Conservation (phyloP, 2,888 invertebrate species). For the Pardosa pseudoannulata region DNA sequence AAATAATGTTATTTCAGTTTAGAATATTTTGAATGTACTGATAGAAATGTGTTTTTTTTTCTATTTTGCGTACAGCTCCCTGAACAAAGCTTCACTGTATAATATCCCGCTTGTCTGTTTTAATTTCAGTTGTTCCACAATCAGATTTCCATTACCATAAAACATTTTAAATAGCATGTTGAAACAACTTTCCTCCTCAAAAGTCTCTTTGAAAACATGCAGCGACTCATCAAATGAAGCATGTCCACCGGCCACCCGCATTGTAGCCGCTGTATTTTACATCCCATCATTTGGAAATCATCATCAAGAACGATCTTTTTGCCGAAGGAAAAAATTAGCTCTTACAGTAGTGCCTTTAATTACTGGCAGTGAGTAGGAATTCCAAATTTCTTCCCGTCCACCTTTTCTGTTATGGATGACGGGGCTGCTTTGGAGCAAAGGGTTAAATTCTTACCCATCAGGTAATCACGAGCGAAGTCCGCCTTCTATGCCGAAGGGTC, state of each 20-base stretch:
- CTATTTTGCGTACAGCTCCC: too few relatives aligned
- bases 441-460: constrained; percentile 65
- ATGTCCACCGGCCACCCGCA: not conserved
- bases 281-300: constrained; percentile 3
- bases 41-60: too few relatives aligned
- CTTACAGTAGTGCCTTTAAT: constrained; percentile 10
- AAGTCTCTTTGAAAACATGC: not conserved
- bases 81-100: too few relatives aligned
- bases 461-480: constrained; percentile 51
- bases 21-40: too few relatives aligned
- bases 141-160: not conserved
- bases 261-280: not conserved
- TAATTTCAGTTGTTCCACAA: too few relatives aligned
- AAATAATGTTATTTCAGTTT: too few relatives aligned
- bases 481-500: constrained; percentile 39
- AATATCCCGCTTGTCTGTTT: too few relatives aligned
- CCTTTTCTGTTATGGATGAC: constrained; percentile 34
- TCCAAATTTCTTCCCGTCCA: constrained; percentile 36
- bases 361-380: constrained; percentile 30
- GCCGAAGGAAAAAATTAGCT: not conserved
- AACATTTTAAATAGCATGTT: not conserved
- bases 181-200: not conserved
- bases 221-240: not conserved
- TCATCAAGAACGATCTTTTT: not conserved
- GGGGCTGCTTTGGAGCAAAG: constrained; percentile 55